Evolutionary conservation across 2,113 vertebrate species (phyloP).

Genomic region (Capreolus pygargus): DNA sequence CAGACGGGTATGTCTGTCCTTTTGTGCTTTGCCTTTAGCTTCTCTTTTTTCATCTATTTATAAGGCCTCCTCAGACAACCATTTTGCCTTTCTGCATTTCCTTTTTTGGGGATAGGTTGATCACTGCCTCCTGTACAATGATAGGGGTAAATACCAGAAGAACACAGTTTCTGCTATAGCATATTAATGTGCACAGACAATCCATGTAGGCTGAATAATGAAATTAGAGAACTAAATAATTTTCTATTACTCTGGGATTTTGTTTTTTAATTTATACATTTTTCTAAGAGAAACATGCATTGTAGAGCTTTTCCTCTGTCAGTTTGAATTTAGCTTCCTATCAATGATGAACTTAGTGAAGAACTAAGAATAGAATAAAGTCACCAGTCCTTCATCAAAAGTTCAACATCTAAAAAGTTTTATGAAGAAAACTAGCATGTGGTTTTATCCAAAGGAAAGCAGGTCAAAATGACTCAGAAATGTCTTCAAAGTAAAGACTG

Average conservation of each 20-base stretch:
- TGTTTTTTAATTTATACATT: background rate
- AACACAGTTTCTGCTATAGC: background rate
- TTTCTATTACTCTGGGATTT: background rate
- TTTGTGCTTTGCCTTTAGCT: background rate
- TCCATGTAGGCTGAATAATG: background rate
- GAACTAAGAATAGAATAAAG: background rate
- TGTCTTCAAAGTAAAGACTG: background rate
- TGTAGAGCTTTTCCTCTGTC: background rate
- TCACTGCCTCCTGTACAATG: background rate
- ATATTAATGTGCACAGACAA: background rate
- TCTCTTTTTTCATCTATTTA: background rate
- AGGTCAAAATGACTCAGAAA: background rate
- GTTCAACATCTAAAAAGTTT: background rate
- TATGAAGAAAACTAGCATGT: background rate
- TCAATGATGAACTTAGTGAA: background rate
- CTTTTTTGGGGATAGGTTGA: background rate
- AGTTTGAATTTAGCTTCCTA: background rate
- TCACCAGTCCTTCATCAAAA: background rate
- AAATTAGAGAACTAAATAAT: background rate
- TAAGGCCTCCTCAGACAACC: background rate
- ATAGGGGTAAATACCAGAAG: background rate
- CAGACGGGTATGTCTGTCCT: background rate
- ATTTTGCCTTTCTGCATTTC: background rate
- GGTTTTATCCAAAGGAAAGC: background rate
- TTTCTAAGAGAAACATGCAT: background rate